A percentile compares a stretch with the other conserved stretches of the same genome.
Evolutionary conservation across 53 echinoderm and acorn worm species (phyloP).

Genomic region (Apostichopus leukothele): DNA sequence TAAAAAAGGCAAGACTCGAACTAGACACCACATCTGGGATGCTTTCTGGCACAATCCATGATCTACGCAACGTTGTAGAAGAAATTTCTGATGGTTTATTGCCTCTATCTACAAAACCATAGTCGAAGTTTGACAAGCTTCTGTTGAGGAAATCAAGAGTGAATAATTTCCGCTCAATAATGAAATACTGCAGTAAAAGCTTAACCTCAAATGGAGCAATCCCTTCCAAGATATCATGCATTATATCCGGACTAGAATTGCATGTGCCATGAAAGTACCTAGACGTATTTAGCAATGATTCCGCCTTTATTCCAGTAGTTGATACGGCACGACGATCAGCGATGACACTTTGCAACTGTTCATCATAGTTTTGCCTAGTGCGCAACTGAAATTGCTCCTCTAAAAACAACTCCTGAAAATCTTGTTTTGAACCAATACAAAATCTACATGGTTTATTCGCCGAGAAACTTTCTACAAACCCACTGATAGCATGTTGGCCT

Average conservation of each 20-base stretch:
- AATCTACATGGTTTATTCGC: slow-evolving; percentile 17
- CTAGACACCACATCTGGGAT: slow-evolving; percentile 67
- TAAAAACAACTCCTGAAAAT: background rate
- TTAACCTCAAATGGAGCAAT: slow-evolving; percentile 48
- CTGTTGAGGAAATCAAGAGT: slow-evolving; percentile 46
- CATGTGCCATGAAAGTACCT: slow-evolving; percentile 53
- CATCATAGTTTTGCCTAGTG: slow-evolving; percentile 22
- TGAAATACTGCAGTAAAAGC: slow-evolving; percentile 26
- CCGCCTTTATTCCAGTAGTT: slow-evolving; percentile 46
- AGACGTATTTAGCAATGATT: slow-evolving; percentile 44
- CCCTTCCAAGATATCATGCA: slow-evolving; percentile 67
- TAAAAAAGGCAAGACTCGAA: slow-evolving; percentile 39
- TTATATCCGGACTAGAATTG: slow-evolving; percentile 52
- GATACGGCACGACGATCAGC: slow-evolving; percentile 46
- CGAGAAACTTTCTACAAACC: slow-evolving; percentile 51
- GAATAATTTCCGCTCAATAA: slow-evolving; percentile 50
- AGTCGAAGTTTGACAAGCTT: slow-evolving; percentile 31
- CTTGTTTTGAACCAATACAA: slow-evolving; percentile 1
- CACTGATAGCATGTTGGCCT: slow-evolving; percentile 47
- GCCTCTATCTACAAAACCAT: slow-evolving; percentile 47
- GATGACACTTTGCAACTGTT: slow-evolving; percentile 39
- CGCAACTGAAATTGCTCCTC: slow-evolving; percentile 32
- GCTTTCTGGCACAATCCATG: slow-evolving; percentile 50
- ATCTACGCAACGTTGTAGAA: slow-evolving; percentile 44
- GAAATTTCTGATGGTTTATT: slow-evolving; percentile 59